Percentiles rank a stretch among this genome's conserved stretches.
Conservation (phyloP, 2,888 invertebrate genomes). For the Agapostemon virescens region DNA sequence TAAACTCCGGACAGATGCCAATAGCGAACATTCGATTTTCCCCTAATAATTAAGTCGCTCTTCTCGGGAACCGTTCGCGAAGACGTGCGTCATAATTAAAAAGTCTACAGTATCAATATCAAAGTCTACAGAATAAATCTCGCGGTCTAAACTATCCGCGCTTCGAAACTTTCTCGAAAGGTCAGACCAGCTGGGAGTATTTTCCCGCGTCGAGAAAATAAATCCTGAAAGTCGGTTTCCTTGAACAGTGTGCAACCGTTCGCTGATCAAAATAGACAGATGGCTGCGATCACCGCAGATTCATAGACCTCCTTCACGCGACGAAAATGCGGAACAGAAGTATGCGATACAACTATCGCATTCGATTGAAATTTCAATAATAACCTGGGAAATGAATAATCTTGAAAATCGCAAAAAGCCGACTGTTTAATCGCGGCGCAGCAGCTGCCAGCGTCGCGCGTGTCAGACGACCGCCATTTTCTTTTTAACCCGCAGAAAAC, state of each 20-base stretch:
- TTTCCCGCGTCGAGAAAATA: conserved; percentile 1
- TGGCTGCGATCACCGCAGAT: neutral
- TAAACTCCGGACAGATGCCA: conserved; percentile 35
- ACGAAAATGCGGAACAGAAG: too few species aligned
- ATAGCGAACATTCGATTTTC: conserved; percentile 25
- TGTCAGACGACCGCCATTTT: too few species aligned
- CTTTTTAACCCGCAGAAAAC: too few species aligned
- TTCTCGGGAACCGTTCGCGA: neutral
- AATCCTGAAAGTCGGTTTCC: conserved; percentile 1
- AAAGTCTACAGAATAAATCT: conserved; percentile 22
- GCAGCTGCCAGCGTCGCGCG: too few species aligned
- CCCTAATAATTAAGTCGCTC: conserved; percentile 29
- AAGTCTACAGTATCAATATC: conserved; percentile 9
- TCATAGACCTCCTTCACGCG: too few species aligned
- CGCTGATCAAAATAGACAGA: neutral
- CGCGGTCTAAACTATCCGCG: neutral
- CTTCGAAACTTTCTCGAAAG: conserved; percentile 11
- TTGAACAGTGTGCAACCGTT: too few species aligned
- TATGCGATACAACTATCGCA: too few species aligned
- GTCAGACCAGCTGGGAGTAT: conserved; percentile 17
- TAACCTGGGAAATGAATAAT: too few species aligned
- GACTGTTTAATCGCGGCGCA: too few species aligned
- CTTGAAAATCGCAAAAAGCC: too few species aligned
- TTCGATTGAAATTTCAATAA: too few species aligned
- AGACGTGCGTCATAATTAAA: conserved; percentile 34